Evolutionary conservation across 2,113 vertebrate genomes (phyloP).

Genomic region (Artemisiospiza belli): DNA sequence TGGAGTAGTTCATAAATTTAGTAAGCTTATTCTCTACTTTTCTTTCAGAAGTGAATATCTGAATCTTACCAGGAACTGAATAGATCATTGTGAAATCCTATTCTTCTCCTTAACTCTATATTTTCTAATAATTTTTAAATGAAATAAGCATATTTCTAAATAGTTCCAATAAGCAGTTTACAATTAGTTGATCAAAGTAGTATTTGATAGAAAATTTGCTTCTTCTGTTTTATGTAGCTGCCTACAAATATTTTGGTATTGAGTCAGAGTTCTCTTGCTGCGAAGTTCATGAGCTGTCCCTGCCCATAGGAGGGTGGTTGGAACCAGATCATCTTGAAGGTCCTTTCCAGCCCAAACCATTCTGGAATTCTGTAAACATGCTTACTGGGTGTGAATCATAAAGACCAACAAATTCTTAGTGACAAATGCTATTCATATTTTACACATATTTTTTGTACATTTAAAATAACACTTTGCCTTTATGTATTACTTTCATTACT

Average conservation of each 20-base stretch:
- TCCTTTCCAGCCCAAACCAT: not conserved
- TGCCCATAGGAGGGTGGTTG: not conserved
- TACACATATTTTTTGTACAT: not conserved
- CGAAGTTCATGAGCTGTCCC: not conserved
- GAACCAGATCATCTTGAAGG: not conserved
- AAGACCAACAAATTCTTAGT: not conserved
- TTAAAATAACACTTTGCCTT: not conserved
- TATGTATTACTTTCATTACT: not conserved
- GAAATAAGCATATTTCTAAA: not conserved
- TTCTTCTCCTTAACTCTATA: not conserved
- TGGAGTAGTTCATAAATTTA: not conserved
- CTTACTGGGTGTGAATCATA: not conserved
- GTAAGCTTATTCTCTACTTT: not conserved
- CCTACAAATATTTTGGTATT: constrained; percentile 13
- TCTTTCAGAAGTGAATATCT: not conserved
- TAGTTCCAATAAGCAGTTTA: not conserved
- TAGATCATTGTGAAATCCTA: not conserved
- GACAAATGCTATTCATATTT: not conserved
- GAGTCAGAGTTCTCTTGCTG: not conserved
- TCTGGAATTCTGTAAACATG: not conserved
- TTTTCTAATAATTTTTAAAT: not conserved
- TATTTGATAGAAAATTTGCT: not conserved
- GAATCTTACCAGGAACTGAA: not conserved
- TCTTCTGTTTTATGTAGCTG: not conserved
- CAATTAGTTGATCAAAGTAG: constrained; percentile 1